Conservation (phyloP, 2,797 vertebrate genomes). For the Epinephelus coioides region DNA sequence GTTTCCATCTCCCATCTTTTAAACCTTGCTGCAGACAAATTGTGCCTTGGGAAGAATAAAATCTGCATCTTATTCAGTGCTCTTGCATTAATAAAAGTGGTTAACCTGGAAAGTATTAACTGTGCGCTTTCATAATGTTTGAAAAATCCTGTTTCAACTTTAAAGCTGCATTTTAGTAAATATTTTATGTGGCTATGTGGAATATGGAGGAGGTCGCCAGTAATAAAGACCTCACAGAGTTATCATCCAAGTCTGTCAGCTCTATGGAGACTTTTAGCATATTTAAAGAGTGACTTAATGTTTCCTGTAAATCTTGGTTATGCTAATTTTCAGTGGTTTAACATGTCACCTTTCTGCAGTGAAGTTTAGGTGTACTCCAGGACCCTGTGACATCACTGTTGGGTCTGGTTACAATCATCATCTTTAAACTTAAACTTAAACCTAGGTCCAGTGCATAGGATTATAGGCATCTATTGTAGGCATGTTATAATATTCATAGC, state of each 20-base stretch:
- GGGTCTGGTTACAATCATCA: too few relatives aligned
- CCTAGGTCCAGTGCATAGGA: too few relatives aligned
- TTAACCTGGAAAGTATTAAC: background rate
- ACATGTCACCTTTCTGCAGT: background rate
- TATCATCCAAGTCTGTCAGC: background rate
- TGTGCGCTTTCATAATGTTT: background rate
- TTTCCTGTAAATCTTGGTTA: background rate
- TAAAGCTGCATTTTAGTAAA: background rate
- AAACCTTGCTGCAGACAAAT: background rate
- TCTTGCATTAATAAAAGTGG: background rate
- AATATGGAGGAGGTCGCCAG: background rate
- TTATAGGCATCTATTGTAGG: too few relatives aligned
- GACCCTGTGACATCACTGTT: too few relatives aligned
- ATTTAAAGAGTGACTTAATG: too few relatives aligned
- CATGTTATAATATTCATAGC: too few relatives aligned
- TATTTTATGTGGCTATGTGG: background rate
- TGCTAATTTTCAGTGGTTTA: conserved; percentile 2
- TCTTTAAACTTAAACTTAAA: too few relatives aligned
- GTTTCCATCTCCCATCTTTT: background rate
- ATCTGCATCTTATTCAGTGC: background rate
- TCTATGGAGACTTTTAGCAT: background rate
- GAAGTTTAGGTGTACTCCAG: too few relatives aligned
- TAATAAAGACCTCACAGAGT: background rate
- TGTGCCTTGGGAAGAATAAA: background rate
- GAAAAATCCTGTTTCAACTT: background rate